Percentiles rank a stretch among this genome's conserved stretches.
Evolutionary conservation across 2,113 vertebrate species (phyloP).

Genomic region (Paramisgurnus dabryanus): DNA sequence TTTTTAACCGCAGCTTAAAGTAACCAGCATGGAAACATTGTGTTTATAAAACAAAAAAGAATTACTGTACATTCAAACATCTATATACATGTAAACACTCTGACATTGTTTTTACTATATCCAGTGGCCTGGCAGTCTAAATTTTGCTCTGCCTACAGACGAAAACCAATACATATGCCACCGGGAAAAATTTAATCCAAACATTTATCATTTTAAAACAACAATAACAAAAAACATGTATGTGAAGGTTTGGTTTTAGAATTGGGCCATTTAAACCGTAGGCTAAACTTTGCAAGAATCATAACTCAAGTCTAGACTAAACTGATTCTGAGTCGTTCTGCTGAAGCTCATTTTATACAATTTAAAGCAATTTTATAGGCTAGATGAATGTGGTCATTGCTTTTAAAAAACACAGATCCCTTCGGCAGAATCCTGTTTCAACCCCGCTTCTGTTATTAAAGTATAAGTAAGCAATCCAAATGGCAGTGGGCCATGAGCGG

Average conservation of each 20-base stretch:
- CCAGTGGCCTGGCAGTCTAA: conserved; percentile 2
- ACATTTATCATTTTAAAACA: background rate
- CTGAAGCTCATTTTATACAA: background rate
- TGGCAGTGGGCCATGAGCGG: background rate
- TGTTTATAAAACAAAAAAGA: conserved; percentile 42
- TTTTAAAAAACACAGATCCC: background rate
- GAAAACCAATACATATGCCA: conserved; percentile 3
- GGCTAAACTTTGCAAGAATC: background rate
- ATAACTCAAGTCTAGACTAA: background rate
- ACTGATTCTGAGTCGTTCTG: background rate
- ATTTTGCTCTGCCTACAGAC: conserved; percentile 28
- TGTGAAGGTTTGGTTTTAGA: background rate
- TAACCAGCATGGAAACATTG: background rate
- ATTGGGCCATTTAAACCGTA: background rate
- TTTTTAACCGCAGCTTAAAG: conserved; percentile 15
- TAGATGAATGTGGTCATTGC: conserved; percentile 2
- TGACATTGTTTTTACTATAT: conserved; percentile 58
- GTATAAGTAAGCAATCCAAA: conserved; percentile 20
- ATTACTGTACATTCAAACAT: conserved; percentile 56
- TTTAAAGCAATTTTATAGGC: background rate
- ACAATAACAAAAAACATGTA: background rate
- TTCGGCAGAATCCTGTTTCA: conserved; percentile 9
- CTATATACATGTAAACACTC: conserved; percentile 15
- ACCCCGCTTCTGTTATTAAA: background rate
- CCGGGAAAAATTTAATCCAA: background rate